Base-by-base conservation (phyloP, 2,888 invertebrate genomes). In the Polia nebulosa region DNA sequence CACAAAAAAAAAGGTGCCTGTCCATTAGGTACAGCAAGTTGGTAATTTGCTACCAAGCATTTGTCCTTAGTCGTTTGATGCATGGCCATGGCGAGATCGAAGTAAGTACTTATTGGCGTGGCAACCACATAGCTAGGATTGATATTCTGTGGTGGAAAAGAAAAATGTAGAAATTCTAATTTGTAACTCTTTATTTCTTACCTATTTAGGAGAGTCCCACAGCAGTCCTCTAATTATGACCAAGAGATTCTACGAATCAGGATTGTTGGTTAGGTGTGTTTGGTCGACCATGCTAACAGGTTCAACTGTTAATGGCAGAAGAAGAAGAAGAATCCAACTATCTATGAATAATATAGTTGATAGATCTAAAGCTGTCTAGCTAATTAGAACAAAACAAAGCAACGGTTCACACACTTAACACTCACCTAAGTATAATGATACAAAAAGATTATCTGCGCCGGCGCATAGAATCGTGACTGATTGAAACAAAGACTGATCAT, bases 381-480 rank as follows among this genome's bases (percentile, higher is more conserved):
- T 57, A 20, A 22, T 57, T 7, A 49, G 29, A 62, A 58, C 45
- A 73, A 56, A 67, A 68, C 73, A 79, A 82, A 73, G 63, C 63
- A 60, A 59, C 47, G 45, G 29, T 76, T 75, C 75, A 62, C 53
- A 70, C 66, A 68, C 68, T 63, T 44, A 66, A 5, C 41, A 41
- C 27, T 25, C 36, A 39, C 22, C 8, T 25, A 15, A 29, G 32
- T 47, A 41, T 25, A 53, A 63, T 56, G 57, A 71, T 66, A 60
- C 71, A 68, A 65, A 66, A 81, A 66, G 58, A 69, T 81, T 59
- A 69, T 74, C 66, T 79, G 51, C 72, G 63, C 81, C 72, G 59
- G 63, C 49, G 32, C 63, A 78, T 68, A 55, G 32, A 68, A 75
- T 85, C 85, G 85, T 88, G 87, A 87, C 85, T 81, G 76, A 83